phyloP scores from a whole-genome alignment of 1,140 invertebrate species.

The Caenorhabditis remanei region DNA sequence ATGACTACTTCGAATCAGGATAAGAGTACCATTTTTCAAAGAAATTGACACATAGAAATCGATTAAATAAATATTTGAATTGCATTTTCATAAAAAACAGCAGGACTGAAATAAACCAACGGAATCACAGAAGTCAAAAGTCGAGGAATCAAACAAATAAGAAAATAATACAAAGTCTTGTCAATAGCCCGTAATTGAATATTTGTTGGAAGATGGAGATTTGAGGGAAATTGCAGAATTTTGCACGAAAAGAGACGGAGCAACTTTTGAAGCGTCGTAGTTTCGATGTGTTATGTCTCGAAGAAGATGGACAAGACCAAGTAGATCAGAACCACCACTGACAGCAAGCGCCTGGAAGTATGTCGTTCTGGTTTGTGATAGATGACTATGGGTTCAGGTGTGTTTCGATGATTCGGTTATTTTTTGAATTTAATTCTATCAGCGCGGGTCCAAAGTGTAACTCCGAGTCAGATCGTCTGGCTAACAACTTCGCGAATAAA shows the following conservation, averaged over 20 bases:
- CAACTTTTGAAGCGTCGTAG: conserved; percentile 45
- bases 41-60: not conserved
- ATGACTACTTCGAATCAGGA: conserved; percentile 10
- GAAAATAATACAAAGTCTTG: conserved; percentile 7
- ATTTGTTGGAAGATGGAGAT: conserved; percentile 18
- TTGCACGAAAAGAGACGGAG: conserved; percentile 20
- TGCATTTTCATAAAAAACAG: not conserved
- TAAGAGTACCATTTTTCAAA: conserved; percentile 20
- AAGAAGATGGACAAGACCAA: conserved; percentile 19
- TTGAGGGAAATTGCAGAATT: conserved; percentile 36
- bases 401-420: too few species aligned
- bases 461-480: too few species aligned
- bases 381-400: too few species aligned
- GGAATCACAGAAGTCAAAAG: conserved; percentile 8
- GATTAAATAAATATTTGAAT: not conserved
- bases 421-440: too few species aligned
- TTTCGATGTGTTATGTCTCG: conserved; percentile 38
- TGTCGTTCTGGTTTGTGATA: not conserved
- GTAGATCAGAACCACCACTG: conserved; percentile 10
- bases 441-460: too few species aligned
- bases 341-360: conserved; percentile 6
- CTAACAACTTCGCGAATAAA: too few species aligned
- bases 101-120: not conserved
- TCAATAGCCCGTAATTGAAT: conserved; percentile 53
- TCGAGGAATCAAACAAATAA: not conserved